Base-by-base conservation (phyloP, 2,113 vertebrate species). In the Poecile atricapillus region DNA sequence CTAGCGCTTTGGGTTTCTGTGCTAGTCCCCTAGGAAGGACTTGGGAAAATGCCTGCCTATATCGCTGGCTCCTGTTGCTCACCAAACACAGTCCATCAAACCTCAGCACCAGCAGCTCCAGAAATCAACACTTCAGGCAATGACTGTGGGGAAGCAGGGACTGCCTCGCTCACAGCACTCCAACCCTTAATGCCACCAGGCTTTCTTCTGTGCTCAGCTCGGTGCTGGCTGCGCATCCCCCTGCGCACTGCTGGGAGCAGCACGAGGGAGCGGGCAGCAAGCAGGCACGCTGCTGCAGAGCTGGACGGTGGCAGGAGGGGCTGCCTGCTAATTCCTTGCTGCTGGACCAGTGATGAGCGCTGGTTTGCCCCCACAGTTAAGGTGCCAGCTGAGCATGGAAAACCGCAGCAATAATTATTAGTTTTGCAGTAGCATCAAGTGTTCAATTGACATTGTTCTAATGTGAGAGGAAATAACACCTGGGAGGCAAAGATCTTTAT, bases 1-100 rank as follows among this genome's bases (percentile, higher is more conserved):
- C 5, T 9, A 11, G 39, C 59, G 39, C 33, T 78, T 50, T 11
- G 24, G 10, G 13, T 75, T 65, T 75, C 62, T 87, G 33, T 35
- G 44, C 41, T 52, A 5, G 53, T 7, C 37, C 9, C 49, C 41
- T 9, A 17, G 46, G 41, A 86, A 62, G 22, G 24, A 15, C 8
- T 13, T 1, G 6, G 52, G 31, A 52, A 82, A 56, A 76, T 10
- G 18, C 47, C 18, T 63, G 11, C 41, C 39, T 1, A 0, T 11
- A 24, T 50, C 44, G 35, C 74, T n/a, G 39, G 47, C 46, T 49
- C 39, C 28, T 11, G 7, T 5, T 59, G 15, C 22, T 76, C n/a
- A 5, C 27, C 1, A 8, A 68, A 6, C 44, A 25, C 21, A 44
- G 24, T 25, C 65, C 69, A 22, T 18, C 62, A 71, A 35, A 75